Base-by-base conservation (phyloP, 2,113 vertebrate genomes). In the Daphoenositta chrysoptera region DNA sequence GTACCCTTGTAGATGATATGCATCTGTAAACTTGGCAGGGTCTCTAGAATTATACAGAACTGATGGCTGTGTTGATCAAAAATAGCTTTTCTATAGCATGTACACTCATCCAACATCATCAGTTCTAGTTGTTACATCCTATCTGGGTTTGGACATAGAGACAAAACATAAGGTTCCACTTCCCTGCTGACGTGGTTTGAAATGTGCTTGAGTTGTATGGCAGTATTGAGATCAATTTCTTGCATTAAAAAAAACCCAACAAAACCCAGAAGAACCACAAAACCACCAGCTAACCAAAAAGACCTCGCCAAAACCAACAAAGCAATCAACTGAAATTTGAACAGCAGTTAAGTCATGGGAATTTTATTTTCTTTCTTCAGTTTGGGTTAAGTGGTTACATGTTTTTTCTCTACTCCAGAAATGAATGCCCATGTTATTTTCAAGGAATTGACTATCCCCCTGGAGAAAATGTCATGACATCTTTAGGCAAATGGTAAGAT, bases 401-500 rank as follows among this genome's bases (percentile, higher is more conserved):
- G 10, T 53, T 33, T 42, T 80, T 45, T 1, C 33, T 63, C n/a
- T 75, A 24, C 69, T 89, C n/a, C 83, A 99, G 99, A 97, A 98
- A 95, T 57, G 98, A 99, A 90, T 99, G 99, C 69, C 99, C 99
- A 7, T 99, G 99, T 95, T 98, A 98, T 87, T 99, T 99, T 94
- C 98, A 99, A 64, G 99, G 99, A 92, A 97, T 98, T 61, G 98
- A 99, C 76, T 99, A 99, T 81, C 98, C 98, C 8, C 98, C 99
- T 5, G 99, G 99, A 94, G 99, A 99, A 94, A 98, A 98, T 42
- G 90, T 99, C 87, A 95, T 99, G 97, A 99, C 98, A 4, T 99
- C 99, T 92, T 98, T 99, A 96, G 99, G 99, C 93, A 98, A 98
- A 97, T 99, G 99, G 99, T 99, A 98, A 99, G 99, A 78, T 16